These are phyloP conservation scores for Discoglossus pictus DNA, from an alignment of 2,797 vertebrate genomes.

Conservation along the genomic window DNA sequence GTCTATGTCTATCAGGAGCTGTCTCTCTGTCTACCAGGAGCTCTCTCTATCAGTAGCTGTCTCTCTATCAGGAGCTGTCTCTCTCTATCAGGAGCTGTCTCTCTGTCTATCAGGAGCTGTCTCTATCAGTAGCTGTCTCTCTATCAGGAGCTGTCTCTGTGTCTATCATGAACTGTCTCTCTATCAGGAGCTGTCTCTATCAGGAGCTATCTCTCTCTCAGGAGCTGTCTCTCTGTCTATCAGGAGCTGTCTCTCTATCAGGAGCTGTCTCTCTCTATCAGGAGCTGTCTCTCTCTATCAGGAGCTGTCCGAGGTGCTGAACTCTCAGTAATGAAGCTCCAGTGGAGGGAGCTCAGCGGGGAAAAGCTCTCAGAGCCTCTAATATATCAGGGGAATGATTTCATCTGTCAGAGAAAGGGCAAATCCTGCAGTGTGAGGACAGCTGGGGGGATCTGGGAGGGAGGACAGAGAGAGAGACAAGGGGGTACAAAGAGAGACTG, in stretches of 20 bases:
- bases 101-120: background rate
- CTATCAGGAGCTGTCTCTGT: background rate
- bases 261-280: conserved; percentile 16
- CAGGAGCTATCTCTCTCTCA: background rate
- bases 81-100: background rate
- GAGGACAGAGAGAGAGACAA: background rate
- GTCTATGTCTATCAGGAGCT: background rate
- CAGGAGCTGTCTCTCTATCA: background rate
- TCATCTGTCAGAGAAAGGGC: conserved; percentile 49
- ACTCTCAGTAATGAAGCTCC: conserved; percentile 48
- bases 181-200: background rate
- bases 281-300: conserved; percentile 12
- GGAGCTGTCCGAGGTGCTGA: conserved; percentile 46
- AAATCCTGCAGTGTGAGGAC: conserved; percentile 39
- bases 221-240: background rate
- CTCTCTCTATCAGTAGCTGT: background rate
- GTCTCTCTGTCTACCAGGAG: background rate
- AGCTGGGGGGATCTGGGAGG: conserved; percentile 1
- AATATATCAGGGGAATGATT: conserved; percentile 49
- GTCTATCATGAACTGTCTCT: background rate
- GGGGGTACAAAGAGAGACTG: background rate
- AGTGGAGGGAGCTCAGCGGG: conserved; percentile 42
- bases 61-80: background rate
- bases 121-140: background rate
- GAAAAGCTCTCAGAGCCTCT: conserved; percentile 41